A percentile compares a stretch with the other conserved stretches of the same genome.
Evolutionary conservation across 2,888 invertebrate species (phyloP).

Genomic region (Synanthedon formicaeformis): DNA sequence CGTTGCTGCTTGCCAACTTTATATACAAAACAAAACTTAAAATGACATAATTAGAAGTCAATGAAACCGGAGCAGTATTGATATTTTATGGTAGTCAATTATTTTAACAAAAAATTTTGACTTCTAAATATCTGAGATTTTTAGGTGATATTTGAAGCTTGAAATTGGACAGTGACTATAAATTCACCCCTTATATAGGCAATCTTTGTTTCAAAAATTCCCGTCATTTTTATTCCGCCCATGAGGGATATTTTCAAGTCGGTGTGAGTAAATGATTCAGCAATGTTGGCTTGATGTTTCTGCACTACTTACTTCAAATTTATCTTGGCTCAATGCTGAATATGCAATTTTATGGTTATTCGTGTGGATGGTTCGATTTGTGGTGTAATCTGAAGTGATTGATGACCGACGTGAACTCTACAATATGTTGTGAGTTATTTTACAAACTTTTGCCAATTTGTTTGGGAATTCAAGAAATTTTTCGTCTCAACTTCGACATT

Average conservation of each 20-base stretch:
- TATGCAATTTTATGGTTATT: slow-evolving; percentile 49
- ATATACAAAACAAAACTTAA: too few species aligned
- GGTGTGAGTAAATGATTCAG: slow-evolving; percentile 35
- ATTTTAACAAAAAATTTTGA: slow-evolving; percentile 17
- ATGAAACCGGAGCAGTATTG: too few species aligned
- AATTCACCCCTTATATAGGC: slow-evolving; percentile 19
- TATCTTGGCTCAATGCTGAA: slow-evolving; percentile 39
- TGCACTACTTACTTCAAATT: slow-evolving; percentile 40
- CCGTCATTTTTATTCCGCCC: slow-evolving; percentile 26
- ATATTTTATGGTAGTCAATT: too few species aligned
- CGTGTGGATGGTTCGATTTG: slow-evolving; percentile 44
- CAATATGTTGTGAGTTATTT: slow-evolving; percentile 39
- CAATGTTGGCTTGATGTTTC: slow-evolving; percentile 31
- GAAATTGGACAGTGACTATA: too few species aligned
- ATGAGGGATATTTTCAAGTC: slow-evolving; percentile 24
- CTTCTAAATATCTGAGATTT: too few species aligned
- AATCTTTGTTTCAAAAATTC: slow-evolving; percentile 33
- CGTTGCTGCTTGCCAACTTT: too few species aligned
- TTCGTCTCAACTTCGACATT: not conserved
- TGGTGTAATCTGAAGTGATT: slow-evolving; percentile 47
- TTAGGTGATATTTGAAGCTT: too few species aligned
- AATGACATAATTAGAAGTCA: too few species aligned
- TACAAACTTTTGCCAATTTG: slow-evolving; percentile 31
- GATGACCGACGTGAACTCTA: slow-evolving; percentile 35
- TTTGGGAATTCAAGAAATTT: slow-evolving; percentile 2